phyloP scores from a whole-genome alignment of 2,113 vertebrate species.

The Myotis lucifugus region DNA sequence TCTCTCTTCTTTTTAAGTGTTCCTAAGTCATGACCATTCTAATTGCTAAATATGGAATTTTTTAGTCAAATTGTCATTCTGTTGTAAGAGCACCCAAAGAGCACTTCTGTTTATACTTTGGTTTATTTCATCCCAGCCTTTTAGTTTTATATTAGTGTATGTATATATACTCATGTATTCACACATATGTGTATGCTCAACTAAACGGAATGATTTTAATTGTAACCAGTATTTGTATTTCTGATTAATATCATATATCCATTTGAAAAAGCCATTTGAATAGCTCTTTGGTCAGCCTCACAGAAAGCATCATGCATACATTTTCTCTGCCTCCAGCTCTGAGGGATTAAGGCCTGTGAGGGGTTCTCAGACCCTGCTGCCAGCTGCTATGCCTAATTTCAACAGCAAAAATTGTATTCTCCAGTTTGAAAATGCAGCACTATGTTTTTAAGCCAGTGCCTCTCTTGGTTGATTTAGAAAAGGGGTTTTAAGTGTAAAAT shows the following conservation, averaged over 20 bases:
- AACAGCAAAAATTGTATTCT: neutral
- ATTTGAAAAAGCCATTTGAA: neutral
- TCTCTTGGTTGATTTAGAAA: conserved; percentile 48
- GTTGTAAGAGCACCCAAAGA: neutral
- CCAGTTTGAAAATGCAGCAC: conserved; percentile 28
- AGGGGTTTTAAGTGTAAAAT: conserved; percentile 60
- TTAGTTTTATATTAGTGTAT: neutral
- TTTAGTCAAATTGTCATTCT: neutral
- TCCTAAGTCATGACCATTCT: neutral
- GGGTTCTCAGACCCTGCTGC: conserved; percentile 42
- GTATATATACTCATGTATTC: neutral
- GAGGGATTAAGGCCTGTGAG: neutral
- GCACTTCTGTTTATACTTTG: neutral
- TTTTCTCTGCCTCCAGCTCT: neutral
- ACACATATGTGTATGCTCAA: neutral
- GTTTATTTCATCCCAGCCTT: neutral
- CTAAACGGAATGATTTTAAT: neutral
- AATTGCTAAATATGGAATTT: neutral
- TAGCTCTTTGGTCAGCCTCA: neutral
- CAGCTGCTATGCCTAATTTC: conserved; percentile 42
- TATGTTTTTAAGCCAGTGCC: conserved; percentile 2
- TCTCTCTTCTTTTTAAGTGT: neutral
- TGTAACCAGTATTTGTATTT: neutral
- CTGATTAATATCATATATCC: neutral
- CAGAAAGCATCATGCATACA: neutral